phyloP scores from a whole-genome alignment of 2,888 invertebrate genomes.

The Hetaerina titia region DNA sequence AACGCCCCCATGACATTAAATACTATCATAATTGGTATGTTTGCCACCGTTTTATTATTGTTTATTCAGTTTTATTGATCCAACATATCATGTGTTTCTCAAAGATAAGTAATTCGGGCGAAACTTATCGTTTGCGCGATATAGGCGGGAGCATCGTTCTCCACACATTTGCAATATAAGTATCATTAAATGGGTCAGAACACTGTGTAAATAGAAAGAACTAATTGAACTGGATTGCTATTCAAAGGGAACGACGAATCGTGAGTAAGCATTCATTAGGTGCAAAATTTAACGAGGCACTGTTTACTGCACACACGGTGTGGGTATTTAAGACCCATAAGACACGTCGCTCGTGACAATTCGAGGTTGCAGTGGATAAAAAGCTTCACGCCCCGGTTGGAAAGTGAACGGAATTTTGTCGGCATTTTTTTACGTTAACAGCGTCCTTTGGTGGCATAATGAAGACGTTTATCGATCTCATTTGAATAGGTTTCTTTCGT shows the following conservation, averaged over 20 bases:
- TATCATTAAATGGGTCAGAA: too few relatives aligned
- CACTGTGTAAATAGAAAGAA: too few relatives aligned
- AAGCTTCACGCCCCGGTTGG: not conserved
- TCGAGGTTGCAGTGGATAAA: not conserved
- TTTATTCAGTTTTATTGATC: not conserved
- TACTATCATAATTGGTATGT: not conserved
- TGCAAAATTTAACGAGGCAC: not conserved
- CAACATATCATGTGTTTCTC: not conserved
- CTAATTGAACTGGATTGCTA: too few relatives aligned
- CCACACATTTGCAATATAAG: too few relatives aligned
- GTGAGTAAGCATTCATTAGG: not conserved
- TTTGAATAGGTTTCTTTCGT: conserved; percentile 27
- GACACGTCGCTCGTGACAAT: not conserved
- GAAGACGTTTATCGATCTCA: conserved; percentile 49
- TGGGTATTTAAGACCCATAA: not conserved
- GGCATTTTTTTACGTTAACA: not conserved
- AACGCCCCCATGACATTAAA: not conserved
- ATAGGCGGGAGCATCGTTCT: too few relatives aligned
- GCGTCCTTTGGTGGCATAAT: conserved; percentile 11
- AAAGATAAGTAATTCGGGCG: not conserved
- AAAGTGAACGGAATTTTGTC: not conserved
- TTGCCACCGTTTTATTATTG: not conserved
- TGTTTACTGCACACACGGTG: not conserved
- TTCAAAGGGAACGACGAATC: not conserved
- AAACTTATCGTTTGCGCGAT: not conserved